Evolutionary conservation across 2,888 invertebrate species (phyloP).

Genomic region (Stenchaetothrips biformis): DNA sequence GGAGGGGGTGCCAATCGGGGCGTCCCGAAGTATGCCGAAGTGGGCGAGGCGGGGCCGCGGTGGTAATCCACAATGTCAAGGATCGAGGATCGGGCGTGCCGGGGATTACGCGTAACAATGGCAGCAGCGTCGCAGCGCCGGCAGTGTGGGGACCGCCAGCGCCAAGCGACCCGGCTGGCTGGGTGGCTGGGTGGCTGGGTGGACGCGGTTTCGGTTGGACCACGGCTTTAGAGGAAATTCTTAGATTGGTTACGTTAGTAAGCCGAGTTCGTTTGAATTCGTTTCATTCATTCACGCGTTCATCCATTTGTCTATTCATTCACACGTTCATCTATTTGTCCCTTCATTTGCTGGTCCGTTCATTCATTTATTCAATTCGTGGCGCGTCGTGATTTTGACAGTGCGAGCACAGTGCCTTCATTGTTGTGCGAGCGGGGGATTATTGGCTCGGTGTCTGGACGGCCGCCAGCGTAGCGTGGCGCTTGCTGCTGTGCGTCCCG

Average conservation of each 20-base stretch:
- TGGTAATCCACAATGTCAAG: no score
- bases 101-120: no score
- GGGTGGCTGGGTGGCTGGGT: no score
- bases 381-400: neutral
- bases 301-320: neutral
- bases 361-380: neutral
- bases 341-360: neutral
- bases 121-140: no score
- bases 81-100: no score
- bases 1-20: neutral
- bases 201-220: no score
- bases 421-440: conserved; percentile 19
- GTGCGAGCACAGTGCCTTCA: neutral
- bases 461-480: neutral
- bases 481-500: neutral
- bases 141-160: no score
- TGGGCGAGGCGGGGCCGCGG: no score
- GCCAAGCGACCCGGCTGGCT: no score
- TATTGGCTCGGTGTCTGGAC: neutral
- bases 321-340: no score
- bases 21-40: no score
- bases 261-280: neutral
- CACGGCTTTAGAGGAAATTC: neutral
- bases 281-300: neutral
- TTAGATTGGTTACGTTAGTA: neutral